Conservation (phyloP, 1,140 invertebrate species). For the Musca vetustissima region DNA sequence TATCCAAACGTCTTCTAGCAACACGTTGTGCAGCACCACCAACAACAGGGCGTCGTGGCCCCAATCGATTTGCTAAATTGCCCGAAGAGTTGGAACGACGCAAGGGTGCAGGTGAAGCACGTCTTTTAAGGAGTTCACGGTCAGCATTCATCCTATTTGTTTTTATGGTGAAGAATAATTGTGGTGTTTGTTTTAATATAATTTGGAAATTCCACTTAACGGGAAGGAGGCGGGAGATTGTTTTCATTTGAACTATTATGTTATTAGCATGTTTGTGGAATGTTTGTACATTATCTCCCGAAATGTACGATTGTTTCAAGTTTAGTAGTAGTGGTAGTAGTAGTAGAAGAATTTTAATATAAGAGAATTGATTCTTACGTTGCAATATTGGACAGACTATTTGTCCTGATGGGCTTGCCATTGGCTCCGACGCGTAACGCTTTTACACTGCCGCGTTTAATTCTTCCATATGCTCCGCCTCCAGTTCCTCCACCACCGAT, state of each 20-base stretch:
- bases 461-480: slow-evolving; percentile 15
- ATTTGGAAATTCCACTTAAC: slow-evolving; percentile 28
- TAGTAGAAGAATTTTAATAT: slow-evolving; percentile 31
- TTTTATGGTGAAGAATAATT: slow-evolving; percentile 36
- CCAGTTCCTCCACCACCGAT: slow-evolving; percentile 23
- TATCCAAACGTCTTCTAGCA: slow-evolving; percentile 33
- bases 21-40: slow-evolving; percentile 49
- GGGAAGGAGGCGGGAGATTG: slow-evolving; percentile 19
- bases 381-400: slow-evolving; percentile 48
- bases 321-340: slow-evolving; percentile 26
- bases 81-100: slow-evolving; percentile 32
- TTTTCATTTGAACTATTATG: background rate
- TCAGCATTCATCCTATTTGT: slow-evolving; percentile 49
- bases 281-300: background rate
- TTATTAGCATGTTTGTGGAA: slow-evolving; percentile 8
- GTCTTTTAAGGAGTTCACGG: slow-evolving; percentile 34
- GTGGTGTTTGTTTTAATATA: slow-evolving; percentile 28
- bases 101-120: slow-evolving; percentile 29
- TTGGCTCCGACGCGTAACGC: slow-evolving; percentile 46
- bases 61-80: slow-evolving; percentile 40
- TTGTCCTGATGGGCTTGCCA: slow-evolving; percentile 44
- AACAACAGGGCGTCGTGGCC: slow-evolving; percentile 37
- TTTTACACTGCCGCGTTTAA: slow-evolving; percentile 38
- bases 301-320: background rate
- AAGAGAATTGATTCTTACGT: slow-evolving; percentile 46